Evolutionary conservation across 2,797 vertebrate species (phyloP).

Genomic region (Glossophaga mutica): DNA sequence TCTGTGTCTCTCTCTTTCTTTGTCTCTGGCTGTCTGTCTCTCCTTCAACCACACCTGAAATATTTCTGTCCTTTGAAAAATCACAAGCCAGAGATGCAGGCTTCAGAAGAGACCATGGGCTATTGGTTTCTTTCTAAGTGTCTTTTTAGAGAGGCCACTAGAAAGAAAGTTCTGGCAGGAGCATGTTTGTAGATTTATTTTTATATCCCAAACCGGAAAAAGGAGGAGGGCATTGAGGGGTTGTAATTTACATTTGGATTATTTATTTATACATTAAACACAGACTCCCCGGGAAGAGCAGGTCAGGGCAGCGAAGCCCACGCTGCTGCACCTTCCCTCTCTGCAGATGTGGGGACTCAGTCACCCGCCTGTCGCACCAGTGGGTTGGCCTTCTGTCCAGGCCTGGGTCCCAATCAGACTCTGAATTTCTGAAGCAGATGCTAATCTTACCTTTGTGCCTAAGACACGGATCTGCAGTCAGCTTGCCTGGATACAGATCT

Average conservation of each 20-base stretch:
- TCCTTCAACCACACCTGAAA: not conserved
- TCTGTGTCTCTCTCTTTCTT: not conserved
- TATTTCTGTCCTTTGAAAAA: not conserved
- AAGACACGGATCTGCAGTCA: not conserved
- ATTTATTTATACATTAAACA: slow-evolving; percentile 66
- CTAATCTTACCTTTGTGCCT: not conserved
- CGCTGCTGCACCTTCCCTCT: not conserved
- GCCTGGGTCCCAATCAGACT: not conserved
- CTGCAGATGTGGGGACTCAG: not conserved
- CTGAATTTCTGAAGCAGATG: not conserved
- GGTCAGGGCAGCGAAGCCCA: not conserved
- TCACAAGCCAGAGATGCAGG: slow-evolving; percentile 6
- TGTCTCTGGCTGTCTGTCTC: not conserved
- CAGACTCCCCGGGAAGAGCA: not conserved
- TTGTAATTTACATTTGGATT: slow-evolving; percentile 43
- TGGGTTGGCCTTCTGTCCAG: not conserved
- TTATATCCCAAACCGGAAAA: slow-evolving; percentile 31
- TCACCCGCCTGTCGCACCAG: not conserved
- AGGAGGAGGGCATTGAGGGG: slow-evolving; percentile 2
- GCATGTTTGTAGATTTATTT: slow-evolving; percentile 25
- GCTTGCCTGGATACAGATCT: not conserved
- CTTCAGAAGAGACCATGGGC: not conserved
- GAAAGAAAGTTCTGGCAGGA: slow-evolving; percentile 18
- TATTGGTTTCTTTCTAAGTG: not conserved
- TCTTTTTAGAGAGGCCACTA: not conserved